Percentiles rank a stretch among this genome's conserved stretches.
Conservation (phyloP, 2,797 vertebrate species). For the Mareca strepera region DNA sequence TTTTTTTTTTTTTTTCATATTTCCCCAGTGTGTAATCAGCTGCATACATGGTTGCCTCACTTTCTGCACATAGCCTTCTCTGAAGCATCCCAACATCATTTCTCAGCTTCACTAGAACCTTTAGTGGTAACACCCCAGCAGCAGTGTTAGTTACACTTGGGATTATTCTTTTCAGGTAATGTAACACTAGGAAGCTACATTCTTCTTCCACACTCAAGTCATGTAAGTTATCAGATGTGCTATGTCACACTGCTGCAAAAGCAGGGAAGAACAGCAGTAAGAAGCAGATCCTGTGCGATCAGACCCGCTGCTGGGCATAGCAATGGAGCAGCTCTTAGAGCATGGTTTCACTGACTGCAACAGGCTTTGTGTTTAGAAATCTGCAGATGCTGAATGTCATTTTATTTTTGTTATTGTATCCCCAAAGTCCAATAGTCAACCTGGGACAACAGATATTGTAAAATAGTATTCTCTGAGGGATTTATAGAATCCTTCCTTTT, state of each 20-base stretch:
- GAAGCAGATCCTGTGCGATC: neutral
- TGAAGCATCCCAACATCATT: neutral
- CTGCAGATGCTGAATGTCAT: neutral
- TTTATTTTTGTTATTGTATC: neutral
- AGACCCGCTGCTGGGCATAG: neutral
- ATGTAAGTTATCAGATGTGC: neutral
- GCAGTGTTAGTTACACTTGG: neutral
- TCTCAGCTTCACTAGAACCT: too few species aligned
- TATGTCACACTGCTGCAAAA: neutral
- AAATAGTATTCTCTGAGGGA: neutral
- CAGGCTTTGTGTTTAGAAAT: neutral
- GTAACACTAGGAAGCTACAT: neutral
- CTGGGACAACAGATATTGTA: neutral
- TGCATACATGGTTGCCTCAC: rapidly evolving
- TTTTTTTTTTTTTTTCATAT: neutral
- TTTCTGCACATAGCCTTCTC: neutral
- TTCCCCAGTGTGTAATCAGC: neutral
- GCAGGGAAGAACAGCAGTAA: neutral
- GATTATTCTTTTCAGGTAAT: neutral
- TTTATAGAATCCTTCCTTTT: neutral
- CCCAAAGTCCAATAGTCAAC: neutral
- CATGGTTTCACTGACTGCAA: neutral
- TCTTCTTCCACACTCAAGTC: neutral
- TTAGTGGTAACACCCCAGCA: neutral
- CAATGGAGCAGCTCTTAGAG: neutral